Evolutionary conservation across 2,888 invertebrate genomes (phyloP).

Genomic region (Calameuta filiformis): DNA sequence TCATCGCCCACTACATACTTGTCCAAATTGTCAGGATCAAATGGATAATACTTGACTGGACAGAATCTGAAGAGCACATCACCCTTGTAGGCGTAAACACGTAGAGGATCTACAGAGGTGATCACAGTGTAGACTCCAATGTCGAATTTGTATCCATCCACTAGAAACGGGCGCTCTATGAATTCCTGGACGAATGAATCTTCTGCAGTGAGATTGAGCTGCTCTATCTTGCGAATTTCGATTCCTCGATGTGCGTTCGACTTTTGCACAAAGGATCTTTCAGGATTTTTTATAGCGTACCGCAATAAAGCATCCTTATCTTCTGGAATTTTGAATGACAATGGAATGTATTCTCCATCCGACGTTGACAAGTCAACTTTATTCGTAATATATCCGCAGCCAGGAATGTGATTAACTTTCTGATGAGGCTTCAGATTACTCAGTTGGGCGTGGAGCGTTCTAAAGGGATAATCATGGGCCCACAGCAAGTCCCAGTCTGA

Average conservation of each 20-base stretch:
- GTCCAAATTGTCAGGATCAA: slow-evolving; percentile 80
- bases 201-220: slow-evolving; percentile 76
- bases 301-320: slow-evolving; percentile 77
- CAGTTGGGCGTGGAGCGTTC: slow-evolving; percentile 69
- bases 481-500: slow-evolving; percentile 89
- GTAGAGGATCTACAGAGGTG: slow-evolving; percentile 90
- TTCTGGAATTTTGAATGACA: slow-evolving; percentile 87
- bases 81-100: slow-evolving; percentile 89
- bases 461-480: slow-evolving; percentile 94
- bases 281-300: slow-evolving; percentile 75
- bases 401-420: slow-evolving; percentile 93
- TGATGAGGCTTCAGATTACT: slow-evolving; percentile 77
- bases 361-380: slow-evolving; percentile 91
- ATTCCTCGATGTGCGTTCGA: slow-evolving; percentile 93
- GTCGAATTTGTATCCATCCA: slow-evolving; percentile 96
- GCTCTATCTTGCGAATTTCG: slow-evolving; percentile 75
- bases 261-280: slow-evolving; percentile 88
- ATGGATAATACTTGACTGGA: slow-evolving; percentile 88
- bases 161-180: slow-evolving; percentile 86
- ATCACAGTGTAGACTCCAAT: slow-evolving; percentile 94
- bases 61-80: slow-evolving; percentile 94
- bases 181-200: slow-evolving; percentile 93
- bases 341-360: slow-evolving; percentile 82
- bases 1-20: slow-evolving; percentile 96
- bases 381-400: slow-evolving; percentile 91